These are phyloP conservation scores for Styela plicata DNA, from an alignment of 23 tunicate species.

Conservation along the genomic window DNA sequence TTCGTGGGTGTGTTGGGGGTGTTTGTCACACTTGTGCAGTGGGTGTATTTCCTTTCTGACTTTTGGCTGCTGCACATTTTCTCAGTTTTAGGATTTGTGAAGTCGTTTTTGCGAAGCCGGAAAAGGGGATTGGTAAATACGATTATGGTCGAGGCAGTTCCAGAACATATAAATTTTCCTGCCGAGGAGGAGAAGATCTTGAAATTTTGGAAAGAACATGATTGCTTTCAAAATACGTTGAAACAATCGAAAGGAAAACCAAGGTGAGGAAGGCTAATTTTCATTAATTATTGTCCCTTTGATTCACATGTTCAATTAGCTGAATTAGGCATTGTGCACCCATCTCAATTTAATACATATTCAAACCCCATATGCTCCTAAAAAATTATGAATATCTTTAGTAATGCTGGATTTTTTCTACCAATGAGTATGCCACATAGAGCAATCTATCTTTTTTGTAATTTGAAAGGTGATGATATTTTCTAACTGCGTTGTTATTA, in stretches of 20 bases:
- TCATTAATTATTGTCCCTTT: neutral
- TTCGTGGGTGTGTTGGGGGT: neutral
- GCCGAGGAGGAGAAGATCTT: constrained; percentile 77
- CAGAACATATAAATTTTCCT: constrained; percentile 79
- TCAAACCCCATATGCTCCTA: no score
- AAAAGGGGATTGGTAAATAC: no score
- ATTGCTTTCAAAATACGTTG: constrained; percentile 76
- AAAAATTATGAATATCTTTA: no score
- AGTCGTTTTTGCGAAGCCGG: neutral
- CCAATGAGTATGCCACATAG: no score
- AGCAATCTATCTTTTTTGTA: no score
- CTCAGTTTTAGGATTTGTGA: no score
- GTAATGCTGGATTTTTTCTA: no score
- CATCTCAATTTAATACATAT: no score
- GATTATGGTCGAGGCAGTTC: constrained; percentile 81
- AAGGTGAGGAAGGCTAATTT: constrained; percentile 30
- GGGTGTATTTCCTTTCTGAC: neutral
- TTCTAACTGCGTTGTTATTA: no score
- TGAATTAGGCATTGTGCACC: no score
- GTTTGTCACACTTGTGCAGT: neutral
- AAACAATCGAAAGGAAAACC: constrained; percentile 91
- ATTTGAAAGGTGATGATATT: no score
- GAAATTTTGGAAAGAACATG: constrained; percentile 69
- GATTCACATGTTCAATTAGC: neutral
- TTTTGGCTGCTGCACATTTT: neutral